These are phyloP conservation scores for Xyliphius kryptos DNA, from an alignment of 2,113 vertebrate species.

Conservation along the genomic window DNA sequence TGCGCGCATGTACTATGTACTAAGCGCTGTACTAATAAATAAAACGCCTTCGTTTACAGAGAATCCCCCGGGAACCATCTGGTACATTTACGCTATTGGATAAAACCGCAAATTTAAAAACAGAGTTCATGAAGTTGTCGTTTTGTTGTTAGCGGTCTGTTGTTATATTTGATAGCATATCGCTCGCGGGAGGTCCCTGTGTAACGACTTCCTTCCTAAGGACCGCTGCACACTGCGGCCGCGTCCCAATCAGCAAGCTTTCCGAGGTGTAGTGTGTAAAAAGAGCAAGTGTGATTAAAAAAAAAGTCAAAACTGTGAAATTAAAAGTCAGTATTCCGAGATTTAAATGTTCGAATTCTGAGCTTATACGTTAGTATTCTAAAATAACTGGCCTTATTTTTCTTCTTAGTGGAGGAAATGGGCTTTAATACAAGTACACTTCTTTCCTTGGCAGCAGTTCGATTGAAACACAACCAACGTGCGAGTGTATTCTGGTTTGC, in stretches of 20 bases:
- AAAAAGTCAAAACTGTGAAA: too few relatives aligned
- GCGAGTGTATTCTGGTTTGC: too few relatives aligned
- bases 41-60: not conserved
- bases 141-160: not conserved
- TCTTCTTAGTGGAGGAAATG: too few relatives aligned
- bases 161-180: constrained; percentile 17
- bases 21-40: constrained; percentile 1
- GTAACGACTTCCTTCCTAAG: constrained; percentile 29
- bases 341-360: too few relatives aligned
- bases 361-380: too few relatives aligned
- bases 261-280: not conserved
- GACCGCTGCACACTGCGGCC: constrained; percentile 26
- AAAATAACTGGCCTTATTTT: too few relatives aligned
- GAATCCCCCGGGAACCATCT: too few relatives aligned
- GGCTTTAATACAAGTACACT: too few relatives aligned
- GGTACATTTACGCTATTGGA: not conserved
- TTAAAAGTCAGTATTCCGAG: too few relatives aligned
- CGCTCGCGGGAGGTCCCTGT: constrained; percentile 1
- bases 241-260: not conserved
- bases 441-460: too few relatives aligned
- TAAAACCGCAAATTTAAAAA: not conserved
- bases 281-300: too few relatives aligned
- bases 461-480: too few relatives aligned
- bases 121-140: not conserved
- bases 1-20: constrained; percentile 8